Base-by-base conservation (phyloP, 2,888 invertebrate species). In the Diaprepes abbreviatus region DNA sequence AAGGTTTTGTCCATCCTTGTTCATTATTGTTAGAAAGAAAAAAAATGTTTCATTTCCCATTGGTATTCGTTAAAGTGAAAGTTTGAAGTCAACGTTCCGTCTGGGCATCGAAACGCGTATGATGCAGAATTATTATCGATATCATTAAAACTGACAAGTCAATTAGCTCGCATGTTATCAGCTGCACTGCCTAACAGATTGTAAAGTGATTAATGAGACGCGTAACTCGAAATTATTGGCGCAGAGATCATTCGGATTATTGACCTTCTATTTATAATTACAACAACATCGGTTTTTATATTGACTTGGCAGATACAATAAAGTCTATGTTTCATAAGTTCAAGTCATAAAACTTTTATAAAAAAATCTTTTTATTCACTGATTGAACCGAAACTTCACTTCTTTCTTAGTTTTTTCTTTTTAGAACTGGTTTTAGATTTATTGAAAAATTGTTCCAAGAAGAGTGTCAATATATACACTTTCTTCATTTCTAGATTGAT, bases 171-270 rank as follows among this genome's bases (percentile, higher is more conserved):
- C 28, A 40, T 10, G 57, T 62, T 63, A 62, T 50, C 59, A 52
- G 28, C 58, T 59, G 57, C 17, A 43, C 59, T 48, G 59, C 54
- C 57, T 50, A 65, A 64, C 65, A 58, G 69, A 69, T 69, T 57
- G 69, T 69, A 52, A 69, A 69, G 50, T 69, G 69, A 69, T 69
- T 69, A 59, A 69, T 69, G 64, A 69, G 64, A 64, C 68, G 43
- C 48, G 36, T 59, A 5, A 45, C 24, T 69, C 64, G 58, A 50
- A 58, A 52, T 65, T 59, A 69, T 69, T 69, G 59, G 64, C 69
- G 31, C 59, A 65, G 36, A 69, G 58, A 64, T 65, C 64, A 64
- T 17, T 69, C 58, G 28, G 69, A 69, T 64, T 69, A 64, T 69
- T 69, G 69, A 69, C 69, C 69, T 69, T 69, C 69, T 69, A 59